These are phyloP conservation scores for Lethenteron reissneri DNA, from an alignment of 2,113 vertebrate species.

Conservation along the genomic window DNA sequence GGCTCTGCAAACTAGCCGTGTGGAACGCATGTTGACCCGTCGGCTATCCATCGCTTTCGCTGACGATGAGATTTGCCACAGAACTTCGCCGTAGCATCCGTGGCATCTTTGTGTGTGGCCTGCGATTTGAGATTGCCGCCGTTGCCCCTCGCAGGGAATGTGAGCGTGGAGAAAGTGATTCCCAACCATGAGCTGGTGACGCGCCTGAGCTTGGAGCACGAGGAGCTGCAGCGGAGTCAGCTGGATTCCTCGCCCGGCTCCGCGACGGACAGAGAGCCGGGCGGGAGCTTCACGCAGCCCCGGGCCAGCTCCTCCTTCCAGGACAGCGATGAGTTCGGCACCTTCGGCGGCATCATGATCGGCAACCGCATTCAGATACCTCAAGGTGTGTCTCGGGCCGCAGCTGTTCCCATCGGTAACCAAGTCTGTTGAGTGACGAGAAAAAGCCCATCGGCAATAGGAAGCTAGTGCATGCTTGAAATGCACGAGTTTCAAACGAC, in stretches of 20 bases:
- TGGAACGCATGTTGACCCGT: too few species aligned
- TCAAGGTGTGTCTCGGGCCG: background rate
- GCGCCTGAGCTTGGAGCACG: background rate
- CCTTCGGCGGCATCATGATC: conserved; percentile 68
- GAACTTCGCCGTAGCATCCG: too few species aligned
- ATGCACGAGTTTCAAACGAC: too few species aligned
- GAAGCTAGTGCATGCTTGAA: too few species aligned
- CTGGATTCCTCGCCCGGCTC: background rate
- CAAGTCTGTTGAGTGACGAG: too few species aligned
- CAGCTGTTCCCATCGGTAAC: background rate
- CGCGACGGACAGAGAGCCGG: background rate
- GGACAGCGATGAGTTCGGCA: conserved; percentile 49
- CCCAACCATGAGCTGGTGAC: conserved; percentile 50
- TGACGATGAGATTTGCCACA: too few species aligned
- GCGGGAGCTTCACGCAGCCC: conserved; percentile 16
- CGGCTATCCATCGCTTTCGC: too few species aligned
- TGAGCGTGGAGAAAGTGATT: conserved; percentile 38
- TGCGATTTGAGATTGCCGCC: too few species aligned
- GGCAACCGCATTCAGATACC: conserved; percentile 89
- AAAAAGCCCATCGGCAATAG: too few species aligned
- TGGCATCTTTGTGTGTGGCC: too few species aligned
- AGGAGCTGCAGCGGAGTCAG: background rate
- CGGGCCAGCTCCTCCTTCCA: conserved; percentile 19
- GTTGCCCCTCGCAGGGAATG: conserved; percentile 32
- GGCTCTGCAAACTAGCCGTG: too few species aligned